A percentile compares a stretch with the other conserved stretches of the same genome.
phyloP scores from a whole-genome alignment of 2,888 invertebrate species.

The Exocentrus adspersus region DNA sequence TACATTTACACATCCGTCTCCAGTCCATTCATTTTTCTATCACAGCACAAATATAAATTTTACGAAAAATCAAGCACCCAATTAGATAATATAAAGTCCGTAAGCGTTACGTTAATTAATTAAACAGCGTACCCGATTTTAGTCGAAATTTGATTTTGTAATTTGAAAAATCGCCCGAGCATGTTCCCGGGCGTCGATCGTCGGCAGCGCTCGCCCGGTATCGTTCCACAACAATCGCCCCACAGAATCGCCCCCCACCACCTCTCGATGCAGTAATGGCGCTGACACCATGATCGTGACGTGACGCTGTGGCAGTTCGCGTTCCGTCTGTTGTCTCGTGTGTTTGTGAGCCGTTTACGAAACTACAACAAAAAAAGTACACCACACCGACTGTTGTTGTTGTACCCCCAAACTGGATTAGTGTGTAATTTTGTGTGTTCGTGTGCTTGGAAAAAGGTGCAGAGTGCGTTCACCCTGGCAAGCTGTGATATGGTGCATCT shows the following conservation, averaged over 20 bases:
- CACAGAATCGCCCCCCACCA: conserved; percentile 32
- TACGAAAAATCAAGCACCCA: too few species aligned
- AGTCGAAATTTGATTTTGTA: too few species aligned
- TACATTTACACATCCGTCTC: too few species aligned
- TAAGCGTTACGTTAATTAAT: too few species aligned
- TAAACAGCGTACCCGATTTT: too few species aligned
- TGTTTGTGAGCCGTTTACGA: conserved; percentile 29
- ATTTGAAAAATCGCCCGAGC: too few species aligned
- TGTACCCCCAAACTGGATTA: conserved; percentile 24
- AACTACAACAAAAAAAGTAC: conserved; percentile 31
- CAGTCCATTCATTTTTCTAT: too few species aligned
- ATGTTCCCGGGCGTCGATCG: too few species aligned
- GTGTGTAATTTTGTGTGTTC: conserved; percentile 29
- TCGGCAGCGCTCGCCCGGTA: neutral
- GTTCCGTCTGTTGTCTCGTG: conserved; percentile 37
- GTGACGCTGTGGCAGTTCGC: conserved; percentile 48
- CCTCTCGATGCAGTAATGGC: conserved; percentile 41
- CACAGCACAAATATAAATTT: too few species aligned
- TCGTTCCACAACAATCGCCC: conserved; percentile 27
- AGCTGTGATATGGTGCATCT: conserved; percentile 42
- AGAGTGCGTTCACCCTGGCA: conserved; percentile 23
- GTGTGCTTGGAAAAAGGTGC: conserved; percentile 24
- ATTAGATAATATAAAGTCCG: too few species aligned
- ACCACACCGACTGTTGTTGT: conserved; percentile 26
- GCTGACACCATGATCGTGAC: conserved; percentile 54